Evolutionary conservation across 2,113 vertebrate genomes (phyloP).

Genomic region (Tenebrosternarchus preto): DNA sequence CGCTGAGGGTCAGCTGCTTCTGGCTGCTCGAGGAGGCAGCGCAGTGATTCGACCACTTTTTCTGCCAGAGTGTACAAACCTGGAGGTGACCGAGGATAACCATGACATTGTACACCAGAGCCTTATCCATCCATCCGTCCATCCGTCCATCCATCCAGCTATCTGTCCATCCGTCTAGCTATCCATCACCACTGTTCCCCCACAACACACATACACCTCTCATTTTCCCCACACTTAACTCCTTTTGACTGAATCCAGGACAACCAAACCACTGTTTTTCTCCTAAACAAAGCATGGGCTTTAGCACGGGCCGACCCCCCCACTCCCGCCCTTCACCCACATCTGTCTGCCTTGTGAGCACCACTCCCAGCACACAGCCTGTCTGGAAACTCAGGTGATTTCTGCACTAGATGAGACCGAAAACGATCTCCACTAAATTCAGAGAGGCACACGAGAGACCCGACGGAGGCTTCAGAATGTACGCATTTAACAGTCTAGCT

Average conservation of each 20-base stretch:
- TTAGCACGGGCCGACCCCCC: neutral
- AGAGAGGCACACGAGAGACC: slow-evolving; percentile 44
- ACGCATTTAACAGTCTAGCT: slow-evolving; percentile 41
- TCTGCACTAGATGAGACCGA: slow-evolving; percentile 63
- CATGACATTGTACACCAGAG: slow-evolving; percentile 72
- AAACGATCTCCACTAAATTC: slow-evolving; percentile 55
- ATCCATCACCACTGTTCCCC: slow-evolving; percentile 30
- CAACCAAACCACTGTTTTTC: slow-evolving; percentile 35
- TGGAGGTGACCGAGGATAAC: slow-evolving; percentile 64
- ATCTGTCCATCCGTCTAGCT: neutral
- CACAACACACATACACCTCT: slow-evolving; percentile 10
- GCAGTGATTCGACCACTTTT: slow-evolving; percentile 36
- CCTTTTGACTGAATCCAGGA: slow-evolving; percentile 55
- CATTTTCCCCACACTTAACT: neutral
- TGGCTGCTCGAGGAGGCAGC: slow-evolving; percentile 43
- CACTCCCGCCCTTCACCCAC: slow-evolving; percentile 1
- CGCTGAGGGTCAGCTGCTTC: slow-evolving; percentile 46
- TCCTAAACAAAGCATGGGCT: slow-evolving; percentile 6
- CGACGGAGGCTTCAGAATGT: slow-evolving; percentile 64
- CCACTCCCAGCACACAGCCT: slow-evolving; percentile 58
- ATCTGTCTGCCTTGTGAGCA: slow-evolving; percentile 4
- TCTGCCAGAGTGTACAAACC: slow-evolving; percentile 48
- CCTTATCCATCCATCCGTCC: slow-evolving; percentile 64
- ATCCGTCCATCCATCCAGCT: neutral
- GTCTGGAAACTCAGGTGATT: slow-evolving; percentile 89